Evolutionary conservation across 92 coral and sea anemone species (phyloP).

Genomic region (Zoanthus sansibaricus): DNA sequence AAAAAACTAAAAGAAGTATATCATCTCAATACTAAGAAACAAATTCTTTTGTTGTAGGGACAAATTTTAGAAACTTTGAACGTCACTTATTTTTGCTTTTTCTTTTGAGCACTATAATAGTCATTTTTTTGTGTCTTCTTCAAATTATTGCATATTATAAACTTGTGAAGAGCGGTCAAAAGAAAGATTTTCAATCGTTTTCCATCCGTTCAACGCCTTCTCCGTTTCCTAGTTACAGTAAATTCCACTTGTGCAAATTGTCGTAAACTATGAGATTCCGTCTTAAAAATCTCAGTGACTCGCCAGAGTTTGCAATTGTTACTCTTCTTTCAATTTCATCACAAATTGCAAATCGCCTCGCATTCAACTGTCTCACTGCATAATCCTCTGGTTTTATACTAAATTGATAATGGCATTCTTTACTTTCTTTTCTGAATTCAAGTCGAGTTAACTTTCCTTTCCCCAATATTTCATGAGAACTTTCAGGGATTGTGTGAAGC

Average conservation of each 20-base stretch:
- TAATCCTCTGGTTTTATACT: constrained; percentile 28
- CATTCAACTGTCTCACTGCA: background rate
- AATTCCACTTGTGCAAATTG: constrained; percentile 60
- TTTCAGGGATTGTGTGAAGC: background rate
- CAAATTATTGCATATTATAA: too few species aligned
- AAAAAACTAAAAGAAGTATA: background rate
- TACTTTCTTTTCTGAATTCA: background rate
- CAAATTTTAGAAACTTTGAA: too few species aligned
- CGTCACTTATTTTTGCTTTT: too few species aligned
- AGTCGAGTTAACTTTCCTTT: background rate
- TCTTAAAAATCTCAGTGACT: constrained; percentile 48
- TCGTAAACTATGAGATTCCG: constrained; percentile 56
- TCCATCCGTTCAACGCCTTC: too few species aligned
- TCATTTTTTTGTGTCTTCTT: too few species aligned
- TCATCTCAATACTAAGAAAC: background rate
- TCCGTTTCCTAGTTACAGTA: constrained; percentile 4
- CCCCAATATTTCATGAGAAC: background rate
- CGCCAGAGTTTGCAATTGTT: background rate
- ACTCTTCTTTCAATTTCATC: constrained; percentile 64
- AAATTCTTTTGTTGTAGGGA: too few species aligned
- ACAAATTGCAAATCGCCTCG: constrained; percentile 61
- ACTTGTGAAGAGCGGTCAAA: too few species aligned
- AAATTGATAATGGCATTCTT: background rate
- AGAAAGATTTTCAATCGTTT: too few species aligned
- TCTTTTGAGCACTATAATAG: too few species aligned